phyloP scores from a whole-genome alignment of 35 echinoderm and acorn worm species.

The Patiria miniata region DNA sequence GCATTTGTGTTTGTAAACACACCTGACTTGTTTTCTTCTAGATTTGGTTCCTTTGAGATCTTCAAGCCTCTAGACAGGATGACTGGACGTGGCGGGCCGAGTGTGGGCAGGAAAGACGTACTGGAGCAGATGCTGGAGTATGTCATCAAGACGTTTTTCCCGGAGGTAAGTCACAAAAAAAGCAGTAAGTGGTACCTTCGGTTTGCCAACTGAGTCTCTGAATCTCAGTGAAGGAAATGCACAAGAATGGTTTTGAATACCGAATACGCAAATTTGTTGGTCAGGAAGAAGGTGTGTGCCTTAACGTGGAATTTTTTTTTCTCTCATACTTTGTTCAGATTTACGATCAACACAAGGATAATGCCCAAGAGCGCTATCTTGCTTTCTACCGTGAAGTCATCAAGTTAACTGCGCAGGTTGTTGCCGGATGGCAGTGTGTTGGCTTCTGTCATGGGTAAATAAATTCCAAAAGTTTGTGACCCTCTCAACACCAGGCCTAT shows the following conservation, averaged over 20 bases:
- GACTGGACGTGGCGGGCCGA: conserved; percentile 77
- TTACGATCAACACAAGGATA: conserved; percentile 49
- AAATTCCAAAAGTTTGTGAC: not conserved
- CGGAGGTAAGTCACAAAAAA: conserved; percentile 67
- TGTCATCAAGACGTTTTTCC: conserved; percentile 75
- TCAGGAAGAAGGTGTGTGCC: no score
- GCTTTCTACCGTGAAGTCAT: conserved; percentile 82
- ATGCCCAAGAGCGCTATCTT: conserved; percentile 46
- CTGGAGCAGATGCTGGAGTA: conserved; percentile 80
- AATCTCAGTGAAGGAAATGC: no score
- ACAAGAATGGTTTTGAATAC: no score
- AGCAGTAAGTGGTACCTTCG: no score
- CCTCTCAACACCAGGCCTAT: no score
- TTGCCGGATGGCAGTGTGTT: conserved; percentile 93
- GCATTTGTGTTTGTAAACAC: no score
- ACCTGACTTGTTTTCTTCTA: not conserved
- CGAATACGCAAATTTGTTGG: no score
- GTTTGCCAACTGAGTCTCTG: no score
- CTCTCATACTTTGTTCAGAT: conserved; percentile 45
- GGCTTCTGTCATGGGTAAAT: conserved; percentile 99
- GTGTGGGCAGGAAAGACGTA: conserved; percentile 87
- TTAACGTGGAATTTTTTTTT: no score
- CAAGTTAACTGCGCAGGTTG: conserved; percentile 67
- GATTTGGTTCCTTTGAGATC: conserved; percentile 98
- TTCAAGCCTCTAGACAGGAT: conserved; percentile 65